A percentile compares a stretch with the other conserved stretches of the same genome.
Conservation (phyloP, 2,797 vertebrate species). For the Tachyglossus aculeatus region DNA sequence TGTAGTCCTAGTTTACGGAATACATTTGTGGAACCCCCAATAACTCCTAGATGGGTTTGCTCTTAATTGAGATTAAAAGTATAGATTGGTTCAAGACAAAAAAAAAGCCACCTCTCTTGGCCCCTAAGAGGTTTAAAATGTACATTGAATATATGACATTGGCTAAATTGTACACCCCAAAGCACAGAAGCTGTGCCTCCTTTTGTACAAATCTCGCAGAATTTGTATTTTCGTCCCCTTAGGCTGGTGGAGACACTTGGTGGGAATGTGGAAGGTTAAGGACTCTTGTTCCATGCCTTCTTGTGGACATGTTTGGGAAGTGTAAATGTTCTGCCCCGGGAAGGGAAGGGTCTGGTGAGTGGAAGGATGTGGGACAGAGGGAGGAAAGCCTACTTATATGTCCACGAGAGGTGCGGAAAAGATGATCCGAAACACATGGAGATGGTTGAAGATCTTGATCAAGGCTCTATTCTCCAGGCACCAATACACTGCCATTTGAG, state of each 20-base stretch:
- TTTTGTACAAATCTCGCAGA: too few relatives aligned
- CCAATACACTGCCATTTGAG: constrained; percentile 21
- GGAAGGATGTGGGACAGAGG: not conserved
- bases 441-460: constrained; percentile 37
- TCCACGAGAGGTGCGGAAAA: constrained; percentile 54
- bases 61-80: not conserved
- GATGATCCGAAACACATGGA: constrained; percentile 35
- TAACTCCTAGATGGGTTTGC: too few relatives aligned
- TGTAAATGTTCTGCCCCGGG: constrained; percentile 4
- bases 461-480: constrained; percentile 22
- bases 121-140: too few relatives aligned
- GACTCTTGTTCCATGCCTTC: not conserved
- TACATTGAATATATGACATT: too few relatives aligned
- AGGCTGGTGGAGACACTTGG: too few relatives aligned
- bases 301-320: not conserved
- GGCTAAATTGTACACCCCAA: too few relatives aligned
- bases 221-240: too few relatives aligned
- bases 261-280: too few relatives aligned
- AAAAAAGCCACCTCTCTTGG: not conserved
- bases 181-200: too few relatives aligned
- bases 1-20: not conserved
- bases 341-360: not conserved
- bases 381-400: constrained; percentile 33
- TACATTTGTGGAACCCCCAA: not conserved
- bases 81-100: not conserved